Evolutionary conservation across 1,140 invertebrate species (phyloP), one percentile per base, ranked within the genome.

Genomic region (Tribolium madens): DNA sequence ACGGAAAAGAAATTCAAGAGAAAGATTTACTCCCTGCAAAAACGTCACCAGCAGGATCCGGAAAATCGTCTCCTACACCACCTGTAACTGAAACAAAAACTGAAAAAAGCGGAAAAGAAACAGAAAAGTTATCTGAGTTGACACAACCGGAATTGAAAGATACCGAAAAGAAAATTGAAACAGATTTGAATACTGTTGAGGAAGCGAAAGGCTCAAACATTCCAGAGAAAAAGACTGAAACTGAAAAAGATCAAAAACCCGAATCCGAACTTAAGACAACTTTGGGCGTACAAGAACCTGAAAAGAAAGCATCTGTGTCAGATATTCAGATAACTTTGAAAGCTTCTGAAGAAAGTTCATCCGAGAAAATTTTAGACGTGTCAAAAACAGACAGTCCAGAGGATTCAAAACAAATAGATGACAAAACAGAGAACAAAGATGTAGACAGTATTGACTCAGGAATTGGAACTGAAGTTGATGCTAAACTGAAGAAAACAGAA

Each of bases 211-310:
- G 36, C 36, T 42, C 14, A 48, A 10, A 12, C 47, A 73, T 73
- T 73, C 26, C 70, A 52, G 72, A 73, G 15, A 53, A 31, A 36
- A 74, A 74, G 73, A 74, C 73, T 52, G 52, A 74, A 74, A 60
- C 12, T 13, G 36, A 36, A 64, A 57, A 57, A 26, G 31, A 60
- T 36, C 42, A 75, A 46, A 57, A 42, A 9, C 36, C 7, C 7
- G 42, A 68, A 31, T 6, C 68, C 14, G 68, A 47, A 46, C 15
- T 48, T 17, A 50, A 18, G 13, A 48, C 1, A 31, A 47, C 42
- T 70, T 36, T 52, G 46, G 18, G 52, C 10, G 68, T 71, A 2
- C 3, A 50, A 47, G 42, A 71, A 71, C 1, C 68, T 7, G 68
- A 47, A 71, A 71, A 71, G 13, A 71, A 47, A 17, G 7, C 31